Conservation (phyloP, 2,113 vertebrate genomes). For the Sus scrofa region T2T-Sscrofa CM000819.6:27457001-27457500, state of each 20-base stretch:
- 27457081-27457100: not conserved
- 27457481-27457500: not conserved
- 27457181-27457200: not conserved
- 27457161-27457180: not conserved
- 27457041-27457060: not conserved
- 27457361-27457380: not conserved
- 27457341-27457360: constrained; percentile 14
- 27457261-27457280: not conserved
- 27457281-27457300: not conserved
- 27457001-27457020: not conserved
- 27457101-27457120: not conserved
- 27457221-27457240: not conserved
- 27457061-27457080: not conserved
- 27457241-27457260: constrained; percentile 31
- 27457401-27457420: constrained; percentile 28
- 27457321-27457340: constrained; percentile 40
- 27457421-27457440: not conserved
- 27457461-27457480: not conserved
- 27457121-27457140: not conserved
- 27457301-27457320: not conserved
- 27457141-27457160: not conserved
- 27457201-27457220: not conserved
- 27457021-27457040: not conserved
- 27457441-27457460: not conserved
- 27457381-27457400: not conserved